Evolutionary conservation across 2,113 vertebrate genomes (phyloP), one percentile per base, ranked within the genome.

Genomic region (Eptesicus fuscus): DNA sequence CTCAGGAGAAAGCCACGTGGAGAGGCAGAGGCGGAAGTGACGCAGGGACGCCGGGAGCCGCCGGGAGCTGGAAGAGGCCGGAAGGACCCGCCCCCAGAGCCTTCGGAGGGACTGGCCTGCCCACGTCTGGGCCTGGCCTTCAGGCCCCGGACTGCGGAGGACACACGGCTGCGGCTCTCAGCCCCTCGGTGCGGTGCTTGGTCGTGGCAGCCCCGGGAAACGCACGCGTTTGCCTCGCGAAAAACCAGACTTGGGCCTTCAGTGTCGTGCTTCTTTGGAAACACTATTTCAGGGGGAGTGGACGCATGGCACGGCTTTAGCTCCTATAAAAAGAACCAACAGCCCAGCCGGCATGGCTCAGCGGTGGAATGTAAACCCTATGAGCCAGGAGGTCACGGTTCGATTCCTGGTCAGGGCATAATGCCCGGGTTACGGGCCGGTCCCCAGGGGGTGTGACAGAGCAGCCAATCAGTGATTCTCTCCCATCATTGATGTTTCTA

Each of bases 181-280:
- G 49, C 22, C 83, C 2, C 17, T 10, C 0, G 13, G 23, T 25
- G n/a, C 0, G 42, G n/a, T 5, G 22, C 28, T 65, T 47, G 9
- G 10, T 56, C 10, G 2, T 2, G 22, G 42, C 30, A 22, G 35
- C 59, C 30, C 2, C 10, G 0, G 61, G 42, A 70, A 61, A 28
- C 0, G 8, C 6, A 25, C 1, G 0, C 11, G 14, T 30, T 44
- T 1, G 5, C 44, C 42, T 74, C 4, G 0, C 10, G 25, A 23
- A 37, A 70, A 89, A 37, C 22, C 22, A 65, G 74, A 5, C 53
- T 20, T 5, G 28, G 0, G 42, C 22, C 1, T 3, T 14, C 16
- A 14, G 22, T 25, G 14, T 28, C 78, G 44, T 17, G 12, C 9
- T 65, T 65, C 69, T n/a, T 17, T 30, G 35, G 70, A 9, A 65